These are phyloP conservation scores for Acanthis flammea DNA, from an alignment of 2,797 vertebrate species.

Conservation along the genomic window DNA sequence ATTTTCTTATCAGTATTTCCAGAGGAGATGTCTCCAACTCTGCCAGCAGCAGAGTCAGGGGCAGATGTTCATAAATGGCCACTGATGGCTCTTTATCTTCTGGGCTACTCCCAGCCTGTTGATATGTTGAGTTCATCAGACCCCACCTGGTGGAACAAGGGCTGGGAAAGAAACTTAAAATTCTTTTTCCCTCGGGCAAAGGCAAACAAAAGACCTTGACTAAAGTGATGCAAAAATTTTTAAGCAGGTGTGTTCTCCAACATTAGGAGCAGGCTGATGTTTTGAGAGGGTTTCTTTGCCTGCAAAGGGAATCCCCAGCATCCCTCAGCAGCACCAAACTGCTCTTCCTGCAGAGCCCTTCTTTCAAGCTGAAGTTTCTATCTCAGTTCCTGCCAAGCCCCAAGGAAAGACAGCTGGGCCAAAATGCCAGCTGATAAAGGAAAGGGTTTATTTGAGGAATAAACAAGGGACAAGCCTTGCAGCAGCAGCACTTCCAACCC, in stretches of 20 bases:
- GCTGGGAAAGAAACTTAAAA: background rate
- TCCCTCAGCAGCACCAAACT: background rate
- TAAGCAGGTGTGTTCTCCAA: background rate
- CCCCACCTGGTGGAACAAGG: background rate
- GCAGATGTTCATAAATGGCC: too few relatives aligned
- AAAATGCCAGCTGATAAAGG: background rate
- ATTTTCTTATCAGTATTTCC: background rate
- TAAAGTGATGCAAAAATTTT: background rate
- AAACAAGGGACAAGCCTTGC: background rate
- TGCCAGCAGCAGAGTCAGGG: background rate
- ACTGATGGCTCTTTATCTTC: background rate
- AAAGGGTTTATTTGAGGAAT: constrained; percentile 7
- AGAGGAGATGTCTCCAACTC: background rate
- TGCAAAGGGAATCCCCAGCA: background rate
- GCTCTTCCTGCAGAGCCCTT: background rate
- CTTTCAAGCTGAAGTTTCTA: background rate
- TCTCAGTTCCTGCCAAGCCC: background rate
- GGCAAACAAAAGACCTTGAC: background rate
- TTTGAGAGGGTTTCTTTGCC: background rate
- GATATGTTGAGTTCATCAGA: background rate
- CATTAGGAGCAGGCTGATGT: background rate
- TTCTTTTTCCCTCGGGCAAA: background rate
- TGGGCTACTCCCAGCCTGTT: background rate
- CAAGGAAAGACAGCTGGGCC: background rate
- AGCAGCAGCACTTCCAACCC: background rate